Evolutionary conservation across 2,797 vertebrate genomes (phyloP).

Genomic region (Dryobates pubescens): DNA sequence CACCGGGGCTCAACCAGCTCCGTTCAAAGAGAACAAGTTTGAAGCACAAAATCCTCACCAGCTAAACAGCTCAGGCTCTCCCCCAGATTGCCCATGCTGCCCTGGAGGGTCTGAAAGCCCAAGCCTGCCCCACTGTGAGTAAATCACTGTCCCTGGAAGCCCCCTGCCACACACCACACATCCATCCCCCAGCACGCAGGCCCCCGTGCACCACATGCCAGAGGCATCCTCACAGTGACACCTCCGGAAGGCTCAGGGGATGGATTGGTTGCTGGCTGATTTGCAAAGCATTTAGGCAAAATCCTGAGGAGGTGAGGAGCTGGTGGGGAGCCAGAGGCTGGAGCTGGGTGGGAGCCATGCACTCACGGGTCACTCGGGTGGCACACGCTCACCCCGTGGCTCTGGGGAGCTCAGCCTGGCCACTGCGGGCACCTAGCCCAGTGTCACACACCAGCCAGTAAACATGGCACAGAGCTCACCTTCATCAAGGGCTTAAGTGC

Average conservation of each 20-base stretch:
- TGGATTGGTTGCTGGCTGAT: conserved; percentile 64
- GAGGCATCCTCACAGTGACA: conserved; percentile 36
- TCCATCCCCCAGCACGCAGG: background rate
- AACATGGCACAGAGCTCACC: background rate
- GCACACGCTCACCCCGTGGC: background rate
- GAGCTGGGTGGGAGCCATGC: fast-evolving
- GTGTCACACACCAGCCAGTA: background rate
- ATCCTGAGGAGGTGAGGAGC: background rate
- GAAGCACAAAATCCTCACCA: background rate
- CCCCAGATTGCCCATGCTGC: background rate
- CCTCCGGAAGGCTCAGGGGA: conserved; percentile 33
- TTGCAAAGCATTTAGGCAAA: conserved; percentile 37
- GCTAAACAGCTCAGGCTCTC: background rate
- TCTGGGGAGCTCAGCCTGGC: background rate
- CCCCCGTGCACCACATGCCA: background rate
- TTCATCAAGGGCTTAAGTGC: conserved; percentile 19
- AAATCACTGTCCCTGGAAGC: background rate
- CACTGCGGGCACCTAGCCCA: background rate
- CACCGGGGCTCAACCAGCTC: background rate
- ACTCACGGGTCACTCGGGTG: background rate
- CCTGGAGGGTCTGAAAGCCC: background rate
- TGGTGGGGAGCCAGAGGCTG: conserved; percentile 48
- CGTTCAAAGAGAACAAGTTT: conserved; percentile 19
- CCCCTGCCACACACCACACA: background rate
- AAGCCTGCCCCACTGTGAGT: background rate